Percentiles rank a stretch among this genome's conserved stretches.
Conservation (phyloP, 1,140 invertebrate genomes). For the Mya arenaria region DNA sequence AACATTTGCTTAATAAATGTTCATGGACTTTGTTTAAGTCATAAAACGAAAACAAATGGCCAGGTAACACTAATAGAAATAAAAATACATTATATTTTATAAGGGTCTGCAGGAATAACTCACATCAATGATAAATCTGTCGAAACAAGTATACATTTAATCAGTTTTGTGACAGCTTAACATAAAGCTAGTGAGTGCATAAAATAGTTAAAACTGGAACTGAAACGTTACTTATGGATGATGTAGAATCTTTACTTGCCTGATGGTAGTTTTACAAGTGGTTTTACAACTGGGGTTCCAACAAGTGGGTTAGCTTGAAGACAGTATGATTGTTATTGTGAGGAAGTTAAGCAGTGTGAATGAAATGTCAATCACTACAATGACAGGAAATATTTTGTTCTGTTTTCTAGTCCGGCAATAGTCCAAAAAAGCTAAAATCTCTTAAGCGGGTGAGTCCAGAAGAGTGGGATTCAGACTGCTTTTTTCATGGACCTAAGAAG, state of each 20-base stretch:
- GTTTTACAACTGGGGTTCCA: not conserved
- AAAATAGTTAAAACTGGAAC: too few species aligned
- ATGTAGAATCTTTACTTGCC: not conserved
- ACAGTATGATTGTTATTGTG: not conserved
- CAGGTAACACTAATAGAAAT: too few species aligned
- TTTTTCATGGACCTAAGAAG: constrained; percentile 29
- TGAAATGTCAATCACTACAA: not conserved
- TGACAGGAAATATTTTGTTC: not conserved
- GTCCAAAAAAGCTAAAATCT: not conserved
- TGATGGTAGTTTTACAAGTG: not conserved
- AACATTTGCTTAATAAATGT: too few species aligned
- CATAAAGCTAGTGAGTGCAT: too few species aligned
- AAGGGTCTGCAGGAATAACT: too few species aligned
- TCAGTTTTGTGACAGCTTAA: too few species aligned
- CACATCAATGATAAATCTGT: too few species aligned
- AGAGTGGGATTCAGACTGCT: constrained; percentile 35
- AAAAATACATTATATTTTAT: too few species aligned
- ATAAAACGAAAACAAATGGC: too few species aligned
- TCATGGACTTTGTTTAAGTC: too few species aligned
- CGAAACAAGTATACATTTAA: too few species aligned
- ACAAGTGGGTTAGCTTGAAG: not conserved
- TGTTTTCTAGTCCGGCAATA: not conserved
- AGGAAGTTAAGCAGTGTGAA: not conserved
- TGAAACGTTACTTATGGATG: too few species aligned
- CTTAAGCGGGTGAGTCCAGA: constrained; percentile 14